phyloP scores from a whole-genome alignment of 2,888 invertebrate genomes.

The Melanophora roralis region DNA sequence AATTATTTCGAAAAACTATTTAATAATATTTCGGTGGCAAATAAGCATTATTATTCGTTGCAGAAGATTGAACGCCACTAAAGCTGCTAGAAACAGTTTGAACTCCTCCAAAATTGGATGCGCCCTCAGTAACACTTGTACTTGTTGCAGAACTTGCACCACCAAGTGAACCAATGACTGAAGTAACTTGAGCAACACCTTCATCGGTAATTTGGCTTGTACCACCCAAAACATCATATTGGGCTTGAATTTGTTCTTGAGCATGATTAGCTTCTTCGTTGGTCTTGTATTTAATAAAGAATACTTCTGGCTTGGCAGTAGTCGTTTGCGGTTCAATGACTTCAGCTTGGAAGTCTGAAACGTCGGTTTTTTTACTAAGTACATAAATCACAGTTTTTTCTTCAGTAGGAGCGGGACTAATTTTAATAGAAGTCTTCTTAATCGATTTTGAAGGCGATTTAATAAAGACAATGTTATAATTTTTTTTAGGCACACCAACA shows the following conservation, averaged over 20 bases:
- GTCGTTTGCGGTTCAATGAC: conserved; percentile 72
- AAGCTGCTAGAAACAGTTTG: conserved; percentile 8
- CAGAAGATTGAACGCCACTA: conserved; percentile 5
- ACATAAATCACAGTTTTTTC: conserved; percentile 77
- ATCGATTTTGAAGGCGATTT: conserved; percentile 73
- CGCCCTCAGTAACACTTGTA: conserved; percentile 44
- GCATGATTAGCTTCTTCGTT: conserved; percentile 76
- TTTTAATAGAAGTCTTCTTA: conserved; percentile 73
- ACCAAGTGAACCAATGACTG: conserved; percentile 75
- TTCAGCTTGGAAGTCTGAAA: conserved; percentile 72
- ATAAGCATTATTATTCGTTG: conserved; percentile 68
- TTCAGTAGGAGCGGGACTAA: conserved; percentile 74
- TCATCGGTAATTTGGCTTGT: conserved; percentile 75
- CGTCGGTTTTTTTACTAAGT: conserved; percentile 75
- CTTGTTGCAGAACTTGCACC: conserved; percentile 61
- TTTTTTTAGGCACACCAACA: conserved; percentile 75
- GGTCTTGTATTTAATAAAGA: conserved; percentile 77
- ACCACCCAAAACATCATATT: conserved; percentile 76
- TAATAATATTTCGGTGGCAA: conserved; percentile 74
- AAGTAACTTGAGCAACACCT: conserved; percentile 74
- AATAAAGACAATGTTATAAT: conserved; percentile 77
- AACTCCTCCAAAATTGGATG: conserved; percentile 6
- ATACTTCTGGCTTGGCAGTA: conserved; percentile 76
- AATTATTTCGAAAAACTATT: conserved; percentile 44
- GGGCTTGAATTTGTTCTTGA: conserved; percentile 76